Conservation (phyloP, 2,797 vertebrate genomes). For the Microcaecilia unicolor region DNA sequence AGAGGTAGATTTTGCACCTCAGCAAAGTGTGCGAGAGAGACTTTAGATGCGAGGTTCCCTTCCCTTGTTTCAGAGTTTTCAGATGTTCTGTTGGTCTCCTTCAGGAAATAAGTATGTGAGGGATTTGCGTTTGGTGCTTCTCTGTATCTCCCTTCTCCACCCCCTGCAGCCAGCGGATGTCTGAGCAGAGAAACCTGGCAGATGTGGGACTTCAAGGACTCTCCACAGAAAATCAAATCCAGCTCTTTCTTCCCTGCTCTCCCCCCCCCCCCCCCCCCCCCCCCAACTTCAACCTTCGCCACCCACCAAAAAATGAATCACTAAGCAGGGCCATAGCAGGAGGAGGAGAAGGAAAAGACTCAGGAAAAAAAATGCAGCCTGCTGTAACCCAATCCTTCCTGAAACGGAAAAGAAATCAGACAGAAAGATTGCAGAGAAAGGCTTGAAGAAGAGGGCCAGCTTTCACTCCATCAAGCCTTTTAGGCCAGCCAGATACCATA, state of each 20-base stretch:
- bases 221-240: not conserved
- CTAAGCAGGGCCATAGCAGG: not conserved
- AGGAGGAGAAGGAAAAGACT: not conserved
- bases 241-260: too few species aligned
- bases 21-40: not conserved
- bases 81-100: too few species aligned
- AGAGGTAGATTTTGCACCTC: not conserved
- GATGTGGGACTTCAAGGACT: not conserved
- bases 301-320: too few species aligned
- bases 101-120: rapidly evolving
- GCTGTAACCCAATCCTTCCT: not conserved
- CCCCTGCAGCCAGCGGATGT: too few species aligned
- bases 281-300: too few species aligned
- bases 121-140: too few species aligned
- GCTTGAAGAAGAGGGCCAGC: not conserved
- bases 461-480: not conserved
- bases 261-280: too few species aligned
- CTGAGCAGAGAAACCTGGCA: too few species aligned
- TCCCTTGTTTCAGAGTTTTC: not conserved
- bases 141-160: not conserved
- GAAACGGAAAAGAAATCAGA: not conserved
- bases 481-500: too few species aligned
- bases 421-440: not conserved
- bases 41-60: not conserved
- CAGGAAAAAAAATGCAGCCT: too few species aligned